phyloP scores from a whole-genome alignment of 2,888 invertebrate species.

The Ormyrus nitidulus region DNA sequence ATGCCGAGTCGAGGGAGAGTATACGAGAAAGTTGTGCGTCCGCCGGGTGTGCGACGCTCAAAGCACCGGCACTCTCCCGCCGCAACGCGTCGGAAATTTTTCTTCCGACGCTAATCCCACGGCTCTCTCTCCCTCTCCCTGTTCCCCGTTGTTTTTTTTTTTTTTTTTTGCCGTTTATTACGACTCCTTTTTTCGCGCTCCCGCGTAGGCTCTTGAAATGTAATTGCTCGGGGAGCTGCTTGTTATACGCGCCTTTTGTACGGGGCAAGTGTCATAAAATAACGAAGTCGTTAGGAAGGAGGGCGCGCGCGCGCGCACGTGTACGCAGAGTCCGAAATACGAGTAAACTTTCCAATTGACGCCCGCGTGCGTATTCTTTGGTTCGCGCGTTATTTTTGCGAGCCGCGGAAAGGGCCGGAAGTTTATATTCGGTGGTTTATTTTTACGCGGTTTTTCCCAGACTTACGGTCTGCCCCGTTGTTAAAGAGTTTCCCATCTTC shows the following conservation, averaged over 20 bases:
- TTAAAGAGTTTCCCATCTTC: background rate
- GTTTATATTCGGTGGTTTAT: slow-evolving; percentile 31
- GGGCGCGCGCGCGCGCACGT: background rate
- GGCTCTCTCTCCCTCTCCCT: background rate
- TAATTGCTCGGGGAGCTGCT: background rate
- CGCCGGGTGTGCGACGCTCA: background rate
- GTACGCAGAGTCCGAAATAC: slow-evolving; percentile 29
- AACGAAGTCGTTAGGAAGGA: slow-evolving; percentile 47
- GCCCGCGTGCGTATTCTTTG: slow-evolving; percentile 2
- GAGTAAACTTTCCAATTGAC: slow-evolving; percentile 45
- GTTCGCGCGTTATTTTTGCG: background rate
- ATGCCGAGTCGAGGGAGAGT: slow-evolving; percentile 2
- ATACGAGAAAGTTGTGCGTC: background rate
- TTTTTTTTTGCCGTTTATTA: background rate
- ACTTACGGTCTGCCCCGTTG: slow-evolving; percentile 7
- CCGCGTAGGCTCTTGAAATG: too few species aligned
- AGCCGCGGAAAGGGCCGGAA: background rate
- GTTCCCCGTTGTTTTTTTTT: background rate
- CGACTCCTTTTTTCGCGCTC: slow-evolving; percentile 11
- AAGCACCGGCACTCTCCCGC: background rate
- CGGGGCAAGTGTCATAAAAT: slow-evolving; percentile 41
- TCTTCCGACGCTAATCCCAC: background rate
- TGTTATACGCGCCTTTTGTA: slow-evolving; percentile 3
- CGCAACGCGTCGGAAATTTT: background rate
- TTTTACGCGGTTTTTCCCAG: background rate